A percentile compares a stretch with the other conserved stretches of the same genome.
phyloP scores from a whole-genome alignment of 2,113 vertebrate genomes.

The Bubo bubo region DNA sequence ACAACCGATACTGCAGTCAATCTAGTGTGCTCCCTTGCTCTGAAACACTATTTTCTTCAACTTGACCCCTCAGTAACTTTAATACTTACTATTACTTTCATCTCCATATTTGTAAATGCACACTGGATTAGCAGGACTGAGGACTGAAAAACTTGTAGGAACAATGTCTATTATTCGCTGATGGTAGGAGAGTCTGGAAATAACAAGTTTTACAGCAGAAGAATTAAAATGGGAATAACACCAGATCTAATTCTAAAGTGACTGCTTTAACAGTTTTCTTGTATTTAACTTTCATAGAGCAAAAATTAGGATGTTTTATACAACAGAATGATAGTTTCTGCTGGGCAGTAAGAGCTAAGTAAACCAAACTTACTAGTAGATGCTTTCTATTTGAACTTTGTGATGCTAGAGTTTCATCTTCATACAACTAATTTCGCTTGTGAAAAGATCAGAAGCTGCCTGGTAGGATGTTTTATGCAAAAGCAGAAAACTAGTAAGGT shows the following conservation, averaged over 20 bases:
- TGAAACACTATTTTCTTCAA: not conserved
- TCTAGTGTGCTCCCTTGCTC: not conserved
- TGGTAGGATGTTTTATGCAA: not conserved
- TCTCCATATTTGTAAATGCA: constrained; percentile 90
- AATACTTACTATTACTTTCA: constrained; percentile 88
- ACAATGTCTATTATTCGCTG: constrained; percentile 96
- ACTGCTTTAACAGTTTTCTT: not conserved
- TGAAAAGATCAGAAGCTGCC: not conserved
- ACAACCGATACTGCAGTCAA: not conserved
- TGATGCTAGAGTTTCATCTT: not conserved
- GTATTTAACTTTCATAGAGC: not conserved
- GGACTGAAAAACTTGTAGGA: constrained; percentile 88
- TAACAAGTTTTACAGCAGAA: not conserved
- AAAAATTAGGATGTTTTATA: not conserved
- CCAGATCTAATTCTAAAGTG: not conserved
- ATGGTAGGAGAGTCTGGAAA: constrained; percentile 91
- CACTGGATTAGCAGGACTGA: constrained; percentile 89
- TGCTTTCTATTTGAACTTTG: not conserved
- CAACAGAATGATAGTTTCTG: not conserved
- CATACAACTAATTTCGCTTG: not conserved
- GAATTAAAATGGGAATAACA: not conserved
- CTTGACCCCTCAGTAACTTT: not conserved
- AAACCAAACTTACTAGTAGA: not conserved
- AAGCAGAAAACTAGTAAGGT: not conserved
- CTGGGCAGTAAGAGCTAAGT: not conserved